Evolutionary conservation across 2,888 invertebrate species (phyloP).

Genomic region (Drosophila multiciliata): DNA sequence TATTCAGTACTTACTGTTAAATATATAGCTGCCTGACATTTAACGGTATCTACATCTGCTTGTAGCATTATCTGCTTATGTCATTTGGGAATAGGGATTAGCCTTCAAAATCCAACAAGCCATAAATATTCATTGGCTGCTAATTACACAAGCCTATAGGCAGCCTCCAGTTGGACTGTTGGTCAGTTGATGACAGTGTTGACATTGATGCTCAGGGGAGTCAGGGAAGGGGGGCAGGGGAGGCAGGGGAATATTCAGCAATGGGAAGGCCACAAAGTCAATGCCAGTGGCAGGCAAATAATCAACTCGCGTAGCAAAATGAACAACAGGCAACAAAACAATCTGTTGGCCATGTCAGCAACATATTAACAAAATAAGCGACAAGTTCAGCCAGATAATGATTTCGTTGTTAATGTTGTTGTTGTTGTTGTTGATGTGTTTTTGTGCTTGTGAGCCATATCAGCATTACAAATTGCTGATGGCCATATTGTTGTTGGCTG

Average conservation of each 20-base stretch:
- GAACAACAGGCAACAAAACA: constrained; percentile 29
- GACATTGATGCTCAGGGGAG: constrained; percentile 21
- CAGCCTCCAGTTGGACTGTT: constrained; percentile 10
- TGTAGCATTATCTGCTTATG: constrained; percentile 34
- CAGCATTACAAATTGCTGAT: constrained; percentile 63
- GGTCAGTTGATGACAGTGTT: not conserved
- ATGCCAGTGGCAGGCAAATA: constrained; percentile 55
- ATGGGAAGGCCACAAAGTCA: constrained; percentile 29
- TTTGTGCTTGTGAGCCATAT: constrained; percentile 14
- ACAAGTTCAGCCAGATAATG: constrained; percentile 36
- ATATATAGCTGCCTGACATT: constrained; percentile 6
- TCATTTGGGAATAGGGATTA: constrained; percentile 10
- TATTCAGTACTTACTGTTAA: not conserved
- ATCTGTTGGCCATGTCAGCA: constrained; percentile 18
- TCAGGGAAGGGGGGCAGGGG: not conserved
- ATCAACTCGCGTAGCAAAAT: constrained; percentile 57
- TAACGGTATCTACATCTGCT: not conserved
- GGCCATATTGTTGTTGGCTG: constrained; percentile 45
- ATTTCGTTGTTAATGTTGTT: constrained; percentile 35
- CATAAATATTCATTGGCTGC: constrained; percentile 71
- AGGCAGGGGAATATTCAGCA: constrained; percentile 2
- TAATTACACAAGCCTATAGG: constrained; percentile 53
- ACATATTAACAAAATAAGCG: not conserved
- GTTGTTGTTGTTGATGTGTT: not conserved
- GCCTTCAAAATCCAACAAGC: constrained; percentile 16